Evolutionary conservation across 2,797 vertebrate species (phyloP), one percentile per base, ranked within the genome.

Genomic region (Melanotaenia pygmaea): DNA sequence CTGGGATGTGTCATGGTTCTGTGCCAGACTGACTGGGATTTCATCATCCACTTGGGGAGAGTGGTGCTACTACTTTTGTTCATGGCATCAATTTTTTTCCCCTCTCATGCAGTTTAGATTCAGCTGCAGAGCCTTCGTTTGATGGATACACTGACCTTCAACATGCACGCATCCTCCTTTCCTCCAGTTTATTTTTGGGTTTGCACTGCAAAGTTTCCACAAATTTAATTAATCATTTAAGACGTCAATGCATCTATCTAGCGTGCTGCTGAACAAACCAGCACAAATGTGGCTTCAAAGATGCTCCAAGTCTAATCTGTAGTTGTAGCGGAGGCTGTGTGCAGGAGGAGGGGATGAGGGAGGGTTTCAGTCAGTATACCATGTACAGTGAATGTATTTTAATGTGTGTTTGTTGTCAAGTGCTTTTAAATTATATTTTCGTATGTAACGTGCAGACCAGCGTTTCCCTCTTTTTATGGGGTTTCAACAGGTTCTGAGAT

Each of bases 341-440:
- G 80, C 81, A 94, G 91, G 90, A 92, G 94, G 93, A 94, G 95
- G 95, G 58, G 76, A 20, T 2, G 70, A 62, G 94, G 95, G 95
- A 94, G 94, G 95, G 93, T 95, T 96, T 96, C 94, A 47, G 45
- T 47, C 45, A 68, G 94, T 96, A 97, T 96, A 96, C 96, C 85
- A 93, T 98, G 96, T 97, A 97, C 97, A 98, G 97, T 98, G 97
- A 98, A 96, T 98, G 97, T 99, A 98, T 96, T 94, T 96, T 98
- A 96, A 94, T 70, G 95, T 97, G 95, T 95, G 94, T 96, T 94
- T 97, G 96, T 96, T 76, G 90, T 92, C 88, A 97, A 97, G 97
- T 97, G 97, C 96, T 97, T 99, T 99, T 92, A 99, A 99, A 99
- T 99, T 98, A 98, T 99, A 99, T 99, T 99, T 99, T 99, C 97